Percentiles rank a stretch among this genome's conserved stretches.
Conservation (phyloP, 2,888 invertebrate species). For the Drosophila nr. fundita region DNA sequence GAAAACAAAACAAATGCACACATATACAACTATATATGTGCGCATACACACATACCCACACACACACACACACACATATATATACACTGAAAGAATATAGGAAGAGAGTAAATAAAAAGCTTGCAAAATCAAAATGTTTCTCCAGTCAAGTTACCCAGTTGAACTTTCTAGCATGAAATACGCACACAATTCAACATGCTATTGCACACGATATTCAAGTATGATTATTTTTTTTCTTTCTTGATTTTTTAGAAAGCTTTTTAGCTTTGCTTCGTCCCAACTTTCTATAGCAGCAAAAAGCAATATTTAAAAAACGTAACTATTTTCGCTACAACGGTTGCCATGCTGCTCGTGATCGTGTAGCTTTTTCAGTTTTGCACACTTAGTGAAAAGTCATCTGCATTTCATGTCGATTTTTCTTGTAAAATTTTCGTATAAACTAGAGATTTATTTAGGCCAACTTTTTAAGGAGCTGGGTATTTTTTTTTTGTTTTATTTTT, state of each 20-base stretch:
- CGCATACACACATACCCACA: conserved; percentile 38
- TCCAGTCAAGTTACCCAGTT: conserved; percentile 31
- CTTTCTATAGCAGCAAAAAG: neutral
- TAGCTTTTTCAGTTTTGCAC: neutral
- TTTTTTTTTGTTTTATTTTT: neutral
- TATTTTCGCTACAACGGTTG: neutral
- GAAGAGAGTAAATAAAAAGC: conserved; percentile 12
- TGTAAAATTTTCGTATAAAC: neutral
- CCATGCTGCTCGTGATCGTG: neutral
- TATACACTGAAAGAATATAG: conserved; percentile 4
- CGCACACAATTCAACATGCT: conserved; percentile 33
- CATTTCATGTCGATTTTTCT: neutral
- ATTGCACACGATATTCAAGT: neutral
- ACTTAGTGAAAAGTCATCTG: neutral
- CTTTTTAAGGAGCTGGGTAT: conserved; percentile 13
- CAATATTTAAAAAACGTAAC: neutral
- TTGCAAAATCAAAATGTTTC: conserved; percentile 20
- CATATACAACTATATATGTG: conserved; percentile 49
- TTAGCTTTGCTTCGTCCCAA: neutral
- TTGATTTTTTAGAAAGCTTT: neutral
- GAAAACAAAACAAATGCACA: conserved; percentile 35
- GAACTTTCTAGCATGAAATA: conserved; percentile 42
- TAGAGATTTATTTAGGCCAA: neutral
- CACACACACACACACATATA: conserved; percentile 12
- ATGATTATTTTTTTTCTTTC: neutral